Percentiles rank a stretch among this genome's conserved stretches.
Conservation (phyloP, 1,140 invertebrate genomes). For the Pemphigus obesinymphae region DNA sequence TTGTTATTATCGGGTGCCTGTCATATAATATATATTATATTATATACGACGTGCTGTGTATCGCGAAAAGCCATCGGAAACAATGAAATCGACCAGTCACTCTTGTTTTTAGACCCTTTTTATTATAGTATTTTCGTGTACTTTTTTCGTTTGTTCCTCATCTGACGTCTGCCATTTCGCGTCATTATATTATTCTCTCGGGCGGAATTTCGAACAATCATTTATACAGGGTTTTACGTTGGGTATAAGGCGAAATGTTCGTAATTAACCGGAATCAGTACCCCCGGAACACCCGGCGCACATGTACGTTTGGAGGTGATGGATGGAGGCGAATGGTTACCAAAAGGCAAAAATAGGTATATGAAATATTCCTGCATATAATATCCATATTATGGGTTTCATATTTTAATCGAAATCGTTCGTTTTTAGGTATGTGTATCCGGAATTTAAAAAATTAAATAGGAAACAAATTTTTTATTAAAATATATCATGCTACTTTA, state of each 20-base stretch:
- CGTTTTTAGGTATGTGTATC: background rate
- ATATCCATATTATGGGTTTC: background rate
- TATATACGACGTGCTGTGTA: too few species aligned
- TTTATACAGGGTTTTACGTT: background rate
- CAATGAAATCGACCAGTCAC: constrained; percentile 34
- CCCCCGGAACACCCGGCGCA: constrained; percentile 23
- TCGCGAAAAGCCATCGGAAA: background rate
- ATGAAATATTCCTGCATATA: background rate
- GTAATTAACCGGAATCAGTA: constrained; percentile 33
- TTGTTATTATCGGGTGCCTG: too few species aligned
- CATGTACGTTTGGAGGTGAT: background rate
- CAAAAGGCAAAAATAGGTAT: background rate
- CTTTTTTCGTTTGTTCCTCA: constrained; percentile 20
- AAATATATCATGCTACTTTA: too few species aligned
- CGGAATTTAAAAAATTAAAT: too few species aligned
- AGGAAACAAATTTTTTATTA: too few species aligned
- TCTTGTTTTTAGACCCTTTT: constrained; percentile 36
- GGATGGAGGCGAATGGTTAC: constrained; percentile 15
- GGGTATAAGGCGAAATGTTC: background rate
- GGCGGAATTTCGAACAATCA: constrained; percentile 38
- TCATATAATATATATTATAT: too few species aligned
- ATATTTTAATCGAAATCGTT: background rate
- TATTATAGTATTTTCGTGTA: background rate
- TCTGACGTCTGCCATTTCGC: constrained; percentile 36
- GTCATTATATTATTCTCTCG: constrained; percentile 18